Evolutionary conservation across 2,113 vertebrate species (phyloP).

Genomic region (Chinchilla lanigera): DNA sequence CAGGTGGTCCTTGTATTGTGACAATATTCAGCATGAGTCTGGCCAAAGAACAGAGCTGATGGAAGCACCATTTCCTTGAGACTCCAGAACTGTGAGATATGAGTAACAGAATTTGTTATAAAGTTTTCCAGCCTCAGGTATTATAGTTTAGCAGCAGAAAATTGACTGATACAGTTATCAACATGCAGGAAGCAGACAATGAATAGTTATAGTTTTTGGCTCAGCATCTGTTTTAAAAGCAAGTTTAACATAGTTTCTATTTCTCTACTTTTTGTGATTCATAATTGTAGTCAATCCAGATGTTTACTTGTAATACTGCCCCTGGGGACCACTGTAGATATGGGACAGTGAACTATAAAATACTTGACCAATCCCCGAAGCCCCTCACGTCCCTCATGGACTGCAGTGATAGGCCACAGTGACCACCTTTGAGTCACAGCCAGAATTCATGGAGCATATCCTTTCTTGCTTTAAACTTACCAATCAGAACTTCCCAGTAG

Average conservation of each 20-base stretch:
- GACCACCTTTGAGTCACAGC: neutral
- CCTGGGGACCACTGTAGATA: neutral
- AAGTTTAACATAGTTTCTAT: neutral
- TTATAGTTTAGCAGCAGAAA: neutral
- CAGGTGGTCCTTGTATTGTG: neutral
- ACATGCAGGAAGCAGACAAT: neutral
- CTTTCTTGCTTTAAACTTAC: neutral
- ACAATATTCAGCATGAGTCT: too few species aligned
- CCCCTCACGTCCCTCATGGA: too few species aligned
- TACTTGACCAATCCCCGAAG: neutral
- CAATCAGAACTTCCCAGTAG: neutral
- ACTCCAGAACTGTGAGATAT: neutral
- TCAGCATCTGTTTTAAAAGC: neutral
- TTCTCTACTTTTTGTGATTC: neutral
- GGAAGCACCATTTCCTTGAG: neutral
- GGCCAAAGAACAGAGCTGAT: neutral
- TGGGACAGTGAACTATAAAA: neutral
- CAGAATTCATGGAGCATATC: neutral
- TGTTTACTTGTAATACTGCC: neutral
- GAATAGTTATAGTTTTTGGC: neutral
- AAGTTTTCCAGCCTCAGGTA: neutral
- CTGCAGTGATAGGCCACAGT: too few species aligned
- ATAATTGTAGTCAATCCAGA: neutral
- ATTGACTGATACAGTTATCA: neutral
- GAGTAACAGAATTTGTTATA: neutral